phyloP scores from a whole-genome alignment of 2,797 vertebrate species.

The Takifugu ocellatus region DNA sequence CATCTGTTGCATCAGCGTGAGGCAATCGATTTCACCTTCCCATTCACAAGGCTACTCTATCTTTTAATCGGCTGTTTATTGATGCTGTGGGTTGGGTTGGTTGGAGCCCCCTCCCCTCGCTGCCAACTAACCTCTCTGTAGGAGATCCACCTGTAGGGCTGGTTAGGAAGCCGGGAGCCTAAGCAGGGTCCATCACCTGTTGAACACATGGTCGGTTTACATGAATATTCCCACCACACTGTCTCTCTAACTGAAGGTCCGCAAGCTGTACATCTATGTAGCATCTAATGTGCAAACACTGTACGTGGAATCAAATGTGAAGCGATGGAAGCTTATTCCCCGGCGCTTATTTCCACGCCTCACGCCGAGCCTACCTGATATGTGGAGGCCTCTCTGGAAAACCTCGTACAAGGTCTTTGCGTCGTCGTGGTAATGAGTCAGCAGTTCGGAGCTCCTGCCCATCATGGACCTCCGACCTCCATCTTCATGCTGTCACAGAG shows the following conservation, averaged over 20 bases:
- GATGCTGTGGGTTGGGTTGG: too few relatives aligned
- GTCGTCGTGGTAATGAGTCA: conserved; percentile 92
- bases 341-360: too few relatives aligned
- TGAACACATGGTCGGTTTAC: neutral
- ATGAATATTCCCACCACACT: too few relatives aligned
- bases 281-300: too few relatives aligned
- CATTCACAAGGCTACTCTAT: too few relatives aligned
- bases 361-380: conserved; percentile 82
- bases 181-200: conserved; percentile 89
- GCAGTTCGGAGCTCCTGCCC: conserved; percentile 79
- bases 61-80: too few relatives aligned
- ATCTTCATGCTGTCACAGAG: conserved; percentile 66
- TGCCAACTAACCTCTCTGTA: conserved; percentile 88
- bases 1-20: neutral
- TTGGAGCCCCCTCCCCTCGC: too few relatives aligned
- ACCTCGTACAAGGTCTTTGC: conserved; percentile 96
- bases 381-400: conserved; percentile 89
- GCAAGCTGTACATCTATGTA: too few relatives aligned
- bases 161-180: conserved; percentile 90
- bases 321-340: too few relatives aligned
- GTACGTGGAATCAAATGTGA: too few relatives aligned
- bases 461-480: conserved; percentile 89
- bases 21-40: neutral
- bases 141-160: conserved; percentile 95
- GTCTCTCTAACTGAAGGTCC: too few relatives aligned